Evolutionary conservation across 2,888 invertebrate species (phyloP).

Genomic region (Bruchidius siliquastri): DNA sequence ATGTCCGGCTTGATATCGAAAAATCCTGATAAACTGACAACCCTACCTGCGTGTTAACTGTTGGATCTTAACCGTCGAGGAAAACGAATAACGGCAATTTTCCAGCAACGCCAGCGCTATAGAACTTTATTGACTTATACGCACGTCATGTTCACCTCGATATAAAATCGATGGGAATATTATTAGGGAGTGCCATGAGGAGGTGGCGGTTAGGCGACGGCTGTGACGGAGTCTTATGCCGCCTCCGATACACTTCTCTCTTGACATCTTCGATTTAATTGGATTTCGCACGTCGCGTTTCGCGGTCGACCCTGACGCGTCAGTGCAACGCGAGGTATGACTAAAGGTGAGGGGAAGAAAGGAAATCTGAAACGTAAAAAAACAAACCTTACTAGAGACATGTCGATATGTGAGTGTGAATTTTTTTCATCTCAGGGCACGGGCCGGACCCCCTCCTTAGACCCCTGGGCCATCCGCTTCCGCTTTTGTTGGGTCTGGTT

Average conservation of each 20-base stretch:
- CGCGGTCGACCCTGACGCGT: background rate
- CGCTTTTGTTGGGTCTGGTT: too few species aligned
- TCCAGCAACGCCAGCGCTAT: background rate
- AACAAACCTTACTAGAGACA: too few species aligned
- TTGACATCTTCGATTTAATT: background rate
- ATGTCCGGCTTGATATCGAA: too few species aligned
- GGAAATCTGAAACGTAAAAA: too few species aligned
- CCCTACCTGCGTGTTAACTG: too few species aligned
- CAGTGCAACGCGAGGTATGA: background rate
- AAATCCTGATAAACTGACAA: too few species aligned
- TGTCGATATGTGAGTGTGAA: too few species aligned
- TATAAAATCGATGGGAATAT: background rate
- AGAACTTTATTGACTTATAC: background rate
- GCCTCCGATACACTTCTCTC: background rate
- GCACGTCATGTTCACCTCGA: background rate
- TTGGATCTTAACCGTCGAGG: background rate
- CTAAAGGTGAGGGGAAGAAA: background rate
- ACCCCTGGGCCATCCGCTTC: too few species aligned
- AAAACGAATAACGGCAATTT: background rate
- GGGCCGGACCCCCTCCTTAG: too few species aligned
- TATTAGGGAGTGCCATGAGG: background rate
- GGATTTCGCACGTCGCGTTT: background rate
- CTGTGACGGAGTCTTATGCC: background rate
- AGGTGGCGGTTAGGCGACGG: background rate
- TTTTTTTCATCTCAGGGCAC: too few species aligned